Conservation (phyloP, 2,113 vertebrate species). For the Symphodus melops region DNA sequence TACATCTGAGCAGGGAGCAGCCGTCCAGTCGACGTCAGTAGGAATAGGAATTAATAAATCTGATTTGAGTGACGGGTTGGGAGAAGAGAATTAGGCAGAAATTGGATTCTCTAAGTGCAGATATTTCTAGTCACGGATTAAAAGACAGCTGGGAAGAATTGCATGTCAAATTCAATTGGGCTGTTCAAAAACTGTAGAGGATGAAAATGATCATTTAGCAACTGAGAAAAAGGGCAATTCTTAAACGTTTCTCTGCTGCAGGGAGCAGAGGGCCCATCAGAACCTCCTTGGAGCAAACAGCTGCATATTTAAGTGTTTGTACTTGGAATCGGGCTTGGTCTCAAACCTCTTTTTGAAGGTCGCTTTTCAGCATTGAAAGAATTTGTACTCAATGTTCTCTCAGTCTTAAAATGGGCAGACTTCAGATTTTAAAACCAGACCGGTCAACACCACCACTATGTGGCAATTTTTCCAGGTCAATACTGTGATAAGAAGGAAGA, state of each 20-base stretch:
- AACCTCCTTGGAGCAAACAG: not conserved
- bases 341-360: no score
- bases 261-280: not conserved
- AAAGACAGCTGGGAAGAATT: constrained; percentile 9
- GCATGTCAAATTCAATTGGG: constrained; percentile 41
- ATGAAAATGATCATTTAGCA: constrained; percentile 25
- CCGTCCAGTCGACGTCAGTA: constrained; percentile 5
- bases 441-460: no score
- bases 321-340: no score
- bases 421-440: no score
- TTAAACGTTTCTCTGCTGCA: not conserved
- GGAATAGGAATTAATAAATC: constrained; percentile 34
- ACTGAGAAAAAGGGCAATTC: not conserved
- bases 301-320: not conserved
- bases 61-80: constrained; percentile 29
- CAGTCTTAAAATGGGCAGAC: no score
- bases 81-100: constrained; percentile 7
- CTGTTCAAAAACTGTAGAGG: constrained; percentile 14
- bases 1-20: constrained; percentile 23
- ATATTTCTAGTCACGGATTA: constrained; percentile 23
- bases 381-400: no score
- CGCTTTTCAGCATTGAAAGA: no score
- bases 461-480: no score
- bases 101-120: not conserved
- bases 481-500: no score